phyloP scores from a whole-genome alignment of 2,797 vertebrate species.

The Bradypus variegatus region DNA sequence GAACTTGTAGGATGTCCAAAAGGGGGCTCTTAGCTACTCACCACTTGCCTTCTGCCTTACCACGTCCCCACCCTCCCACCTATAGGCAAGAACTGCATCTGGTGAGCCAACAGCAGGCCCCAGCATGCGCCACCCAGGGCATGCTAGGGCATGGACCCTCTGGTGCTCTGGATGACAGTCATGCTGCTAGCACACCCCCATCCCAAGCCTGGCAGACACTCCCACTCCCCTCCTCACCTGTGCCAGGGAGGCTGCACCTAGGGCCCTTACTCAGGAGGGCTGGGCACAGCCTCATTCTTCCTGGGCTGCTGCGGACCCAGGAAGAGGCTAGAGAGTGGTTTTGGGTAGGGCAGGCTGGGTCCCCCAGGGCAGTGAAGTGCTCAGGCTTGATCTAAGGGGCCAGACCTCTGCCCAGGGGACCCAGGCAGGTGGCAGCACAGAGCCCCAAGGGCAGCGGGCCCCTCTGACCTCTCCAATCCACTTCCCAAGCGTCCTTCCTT shows the following conservation, averaged over 20 bases:
- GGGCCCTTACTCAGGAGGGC: not conserved
- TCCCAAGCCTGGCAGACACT: conserved; percentile 2
- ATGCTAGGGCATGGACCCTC: conserved; percentile 59
- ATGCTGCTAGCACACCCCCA: not conserved
- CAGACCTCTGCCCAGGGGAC: conserved; percentile 25
- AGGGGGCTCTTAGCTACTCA: not conserved
- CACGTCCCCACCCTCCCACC: conserved; percentile 20
- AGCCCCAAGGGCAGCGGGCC: conserved; percentile 55
- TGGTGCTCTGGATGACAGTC: conserved; percentile 37
- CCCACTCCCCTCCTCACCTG: conserved; percentile 20
- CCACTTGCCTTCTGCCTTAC: conserved; percentile 16
- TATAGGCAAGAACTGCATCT: not conserved
- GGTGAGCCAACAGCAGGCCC: conserved; percentile 45
- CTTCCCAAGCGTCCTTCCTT: conserved; percentile 37
- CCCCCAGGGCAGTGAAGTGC: not conserved
- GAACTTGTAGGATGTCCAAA: conserved; percentile 14
- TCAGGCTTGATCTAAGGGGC: not conserved
- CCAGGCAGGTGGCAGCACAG: conserved; percentile 45
- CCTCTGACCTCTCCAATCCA: conserved; percentile 54
- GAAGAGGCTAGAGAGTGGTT: not conserved
- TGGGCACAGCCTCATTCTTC: not conserved
- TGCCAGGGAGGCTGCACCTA: not conserved
- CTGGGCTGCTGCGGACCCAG: not conserved
- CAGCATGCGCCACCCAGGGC: conserved; percentile 46
- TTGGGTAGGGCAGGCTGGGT: not conserved